These are phyloP conservation scores for Resseliella maxima DNA, from an alignment of 2,888 invertebrate species.

Conservation along the genomic window DNA sequence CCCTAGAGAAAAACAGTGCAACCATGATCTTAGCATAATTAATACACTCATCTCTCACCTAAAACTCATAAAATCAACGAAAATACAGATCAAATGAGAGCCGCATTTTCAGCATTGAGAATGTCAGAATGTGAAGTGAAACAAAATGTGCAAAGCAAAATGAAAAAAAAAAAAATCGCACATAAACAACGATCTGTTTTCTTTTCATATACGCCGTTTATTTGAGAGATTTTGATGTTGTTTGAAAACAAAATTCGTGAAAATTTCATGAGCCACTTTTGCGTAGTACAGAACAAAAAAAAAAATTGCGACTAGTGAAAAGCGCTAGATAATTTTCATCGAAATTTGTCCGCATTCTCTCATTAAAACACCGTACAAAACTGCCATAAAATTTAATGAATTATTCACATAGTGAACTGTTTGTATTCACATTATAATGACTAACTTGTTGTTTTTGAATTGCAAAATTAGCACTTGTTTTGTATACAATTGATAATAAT, in stretches of 20 bases:
- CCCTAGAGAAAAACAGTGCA: background rate
- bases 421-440: background rate
- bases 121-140: background rate
- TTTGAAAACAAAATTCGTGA: too few species aligned
- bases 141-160: background rate
- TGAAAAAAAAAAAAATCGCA: background rate
- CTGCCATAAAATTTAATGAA: constrained; percentile 37
- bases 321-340: background rate
- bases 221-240: too few species aligned
- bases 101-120: background rate
- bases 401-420: background rate
- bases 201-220: too few species aligned
- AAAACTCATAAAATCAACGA: background rate
- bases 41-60: constrained; percentile 19
- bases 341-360: background rate
- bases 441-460: background rate
- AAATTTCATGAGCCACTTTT: background rate
- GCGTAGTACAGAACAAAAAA: too few species aligned
- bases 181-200: too few species aligned
- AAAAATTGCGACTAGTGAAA: too few species aligned
- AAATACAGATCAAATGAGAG: background rate
- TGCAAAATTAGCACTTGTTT: constrained; percentile 9
- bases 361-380: background rate
- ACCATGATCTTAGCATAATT: constrained; percentile 37
- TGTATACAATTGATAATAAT: constrained; percentile 14